phyloP scores from a whole-genome alignment of 2,888 invertebrate genomes.

The Tipula confusa region DNA sequence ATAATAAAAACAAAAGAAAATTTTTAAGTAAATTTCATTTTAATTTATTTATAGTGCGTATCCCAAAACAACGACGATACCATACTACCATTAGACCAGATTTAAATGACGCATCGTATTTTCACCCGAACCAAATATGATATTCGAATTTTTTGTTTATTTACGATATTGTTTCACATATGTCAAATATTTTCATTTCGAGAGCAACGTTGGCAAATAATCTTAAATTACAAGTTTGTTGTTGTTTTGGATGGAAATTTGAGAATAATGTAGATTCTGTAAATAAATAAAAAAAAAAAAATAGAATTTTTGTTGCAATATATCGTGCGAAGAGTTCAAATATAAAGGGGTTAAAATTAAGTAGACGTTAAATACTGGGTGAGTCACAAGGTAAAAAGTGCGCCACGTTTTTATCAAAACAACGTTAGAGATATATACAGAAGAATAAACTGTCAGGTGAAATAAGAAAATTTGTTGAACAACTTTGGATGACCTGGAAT shows the following conservation, averaged over 20 bases:
- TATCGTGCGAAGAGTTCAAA: neutral
- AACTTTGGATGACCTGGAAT: no score
- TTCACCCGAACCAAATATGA: neutral
- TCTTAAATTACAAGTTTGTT: neutral
- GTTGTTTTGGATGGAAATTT: conserved; percentile 25
- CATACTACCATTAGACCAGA: neutral
- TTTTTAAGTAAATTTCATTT: neutral
- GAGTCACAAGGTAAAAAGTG: no score
- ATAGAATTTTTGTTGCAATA: neutral
- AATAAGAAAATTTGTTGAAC: no score
- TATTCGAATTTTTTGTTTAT: neutral
- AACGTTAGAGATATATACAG: no score
- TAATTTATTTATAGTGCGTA: neutral
- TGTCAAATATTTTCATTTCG: neutral
- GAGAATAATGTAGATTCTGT: neutral
- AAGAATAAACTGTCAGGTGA: no score
- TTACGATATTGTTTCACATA: conserved; percentile 12
- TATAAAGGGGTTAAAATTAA: neutral
- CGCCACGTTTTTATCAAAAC: no score
- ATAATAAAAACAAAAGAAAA: neutral
- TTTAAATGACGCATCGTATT: neutral
- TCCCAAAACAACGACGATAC: neutral
- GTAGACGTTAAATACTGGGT: no score
- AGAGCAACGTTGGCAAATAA: neutral
- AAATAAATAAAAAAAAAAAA: neutral